These are phyloP conservation scores for Machaerirhynchus nigripectus DNA, from an alignment of 2,113 vertebrate genomes.

Conservation along the genomic window DNA sequence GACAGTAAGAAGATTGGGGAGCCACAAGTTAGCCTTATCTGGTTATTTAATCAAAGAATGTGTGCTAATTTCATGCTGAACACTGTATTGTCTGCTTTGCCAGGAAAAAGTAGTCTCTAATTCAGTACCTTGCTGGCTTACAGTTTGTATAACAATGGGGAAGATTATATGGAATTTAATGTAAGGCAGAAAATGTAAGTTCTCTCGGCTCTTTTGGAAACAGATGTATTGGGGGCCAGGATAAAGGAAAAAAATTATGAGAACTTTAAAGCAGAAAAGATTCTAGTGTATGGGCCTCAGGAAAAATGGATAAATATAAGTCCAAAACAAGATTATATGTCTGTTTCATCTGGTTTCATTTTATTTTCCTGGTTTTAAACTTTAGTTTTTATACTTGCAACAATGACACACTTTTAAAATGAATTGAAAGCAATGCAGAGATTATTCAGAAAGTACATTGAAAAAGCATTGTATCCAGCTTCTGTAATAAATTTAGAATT, in stretches of 20 bases:
- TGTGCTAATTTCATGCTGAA: background rate
- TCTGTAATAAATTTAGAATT: background rate
- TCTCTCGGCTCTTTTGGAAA: background rate
- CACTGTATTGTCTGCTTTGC: background rate
- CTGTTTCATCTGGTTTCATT: background rate
- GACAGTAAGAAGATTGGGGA: background rate
- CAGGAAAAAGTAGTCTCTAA: background rate
- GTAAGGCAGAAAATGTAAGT: background rate
- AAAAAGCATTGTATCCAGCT: background rate
- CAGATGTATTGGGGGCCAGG: background rate
- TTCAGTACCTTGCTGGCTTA: background rate
- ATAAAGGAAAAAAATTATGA: background rate
- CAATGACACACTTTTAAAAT: background rate
- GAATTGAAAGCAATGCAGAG: background rate
- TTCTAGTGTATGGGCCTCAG: background rate
- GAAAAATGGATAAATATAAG: background rate
- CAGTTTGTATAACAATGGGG: background rate
- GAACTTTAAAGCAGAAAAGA: background rate
- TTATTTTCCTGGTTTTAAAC: background rate
- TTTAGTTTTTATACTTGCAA: background rate
- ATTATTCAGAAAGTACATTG: background rate
- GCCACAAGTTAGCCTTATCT: background rate
- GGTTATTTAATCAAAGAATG: background rate
- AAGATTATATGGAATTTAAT: background rate
- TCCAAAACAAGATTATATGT: background rate